Percentiles rank a stretch among this genome's conserved stretches.
These are phyloP conservation scores for Micromys minutus DNA, from an alignment of 2,113 vertebrate species.

Conservation along the genomic window DNA sequence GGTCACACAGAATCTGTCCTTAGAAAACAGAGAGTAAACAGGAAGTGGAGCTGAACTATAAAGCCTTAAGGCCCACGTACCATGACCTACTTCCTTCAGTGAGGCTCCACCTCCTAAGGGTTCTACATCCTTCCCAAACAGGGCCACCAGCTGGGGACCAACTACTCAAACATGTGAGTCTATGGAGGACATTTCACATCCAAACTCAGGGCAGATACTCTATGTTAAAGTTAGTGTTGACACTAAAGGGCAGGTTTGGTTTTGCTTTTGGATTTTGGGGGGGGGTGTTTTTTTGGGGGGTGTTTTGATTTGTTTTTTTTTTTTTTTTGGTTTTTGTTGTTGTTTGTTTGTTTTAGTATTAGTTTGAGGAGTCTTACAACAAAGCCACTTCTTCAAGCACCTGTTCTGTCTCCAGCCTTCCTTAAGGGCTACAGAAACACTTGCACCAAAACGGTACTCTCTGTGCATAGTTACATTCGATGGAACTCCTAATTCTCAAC, in stretches of 20 bases:
- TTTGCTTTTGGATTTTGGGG: too few relatives aligned
- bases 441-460: rapidly evolving
- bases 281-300: too few relatives aligned
- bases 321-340: too few relatives aligned
- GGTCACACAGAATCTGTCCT: background rate
- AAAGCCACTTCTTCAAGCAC: background rate
- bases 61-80: background rate
- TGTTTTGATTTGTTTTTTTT: too few relatives aligned
- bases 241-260: background rate
- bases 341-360: background rate
- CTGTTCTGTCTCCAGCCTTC: background rate
- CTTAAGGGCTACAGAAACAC: background rate
- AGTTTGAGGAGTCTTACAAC: background rate
- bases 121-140: background rate
- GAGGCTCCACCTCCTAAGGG: background rate
- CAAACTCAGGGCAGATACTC: background rate
- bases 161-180: background rate
- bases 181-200: background rate
- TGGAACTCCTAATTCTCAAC: background rate
- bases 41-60: background rate
- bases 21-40: background rate
- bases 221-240: background rate
- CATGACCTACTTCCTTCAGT: background rate
- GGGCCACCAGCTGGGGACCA: background rate
- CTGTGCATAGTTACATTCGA: too few relatives aligned